Evolutionary conservation across 2,888 invertebrate species (phyloP).

Genomic region (Drosophila subquinaria): DNA sequence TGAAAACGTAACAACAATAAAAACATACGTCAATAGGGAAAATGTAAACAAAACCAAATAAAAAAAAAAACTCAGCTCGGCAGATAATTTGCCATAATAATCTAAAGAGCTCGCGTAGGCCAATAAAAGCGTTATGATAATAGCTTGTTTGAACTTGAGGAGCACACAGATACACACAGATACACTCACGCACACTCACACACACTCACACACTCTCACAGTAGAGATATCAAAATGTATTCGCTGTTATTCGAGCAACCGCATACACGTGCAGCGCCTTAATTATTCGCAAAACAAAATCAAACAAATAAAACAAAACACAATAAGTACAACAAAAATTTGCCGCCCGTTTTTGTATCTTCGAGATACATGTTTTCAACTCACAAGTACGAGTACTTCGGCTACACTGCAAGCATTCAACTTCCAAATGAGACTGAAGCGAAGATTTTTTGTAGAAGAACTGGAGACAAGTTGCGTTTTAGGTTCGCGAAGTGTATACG

Average conservation of each 20-base stretch:
- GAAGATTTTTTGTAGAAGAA: slow-evolving; percentile 18
- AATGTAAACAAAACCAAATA: slow-evolving; percentile 37
- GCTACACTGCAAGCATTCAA: slow-evolving; percentile 32
- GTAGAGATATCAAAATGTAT: not conserved
- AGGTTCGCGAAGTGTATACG: slow-evolving; percentile 25
- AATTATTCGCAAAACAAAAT: slow-evolving; percentile 50
- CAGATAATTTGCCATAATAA: slow-evolving; percentile 9
- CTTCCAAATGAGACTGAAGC: slow-evolving; percentile 48
- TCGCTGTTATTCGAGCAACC: slow-evolving; percentile 14
- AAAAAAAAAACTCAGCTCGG: not conserved
- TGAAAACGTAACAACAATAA: slow-evolving; percentile 35
- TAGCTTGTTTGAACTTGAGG: slow-evolving; percentile 46
- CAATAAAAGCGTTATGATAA: slow-evolving; percentile 33
- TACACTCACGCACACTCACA: not conserved
- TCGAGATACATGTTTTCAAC: slow-evolving; percentile 44
- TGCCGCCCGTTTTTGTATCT: slow-evolving; percentile 36
- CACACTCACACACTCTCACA: not conserved
- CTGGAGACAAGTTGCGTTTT: slow-evolving; percentile 47
- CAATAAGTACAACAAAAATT: slow-evolving; percentile 28
- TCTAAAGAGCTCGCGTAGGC: slow-evolving; percentile 11
- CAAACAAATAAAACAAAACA: slow-evolving; percentile 19
- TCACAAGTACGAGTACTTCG: slow-evolving; percentile 40
- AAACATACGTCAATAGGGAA: slow-evolving; percentile 24
- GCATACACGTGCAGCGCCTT: slow-evolving; percentile 42
- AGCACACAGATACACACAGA: slow-evolving; percentile 5